phyloP scores from a whole-genome alignment of 2,888 invertebrate genomes.

The Melanargia galathea region DNA sequence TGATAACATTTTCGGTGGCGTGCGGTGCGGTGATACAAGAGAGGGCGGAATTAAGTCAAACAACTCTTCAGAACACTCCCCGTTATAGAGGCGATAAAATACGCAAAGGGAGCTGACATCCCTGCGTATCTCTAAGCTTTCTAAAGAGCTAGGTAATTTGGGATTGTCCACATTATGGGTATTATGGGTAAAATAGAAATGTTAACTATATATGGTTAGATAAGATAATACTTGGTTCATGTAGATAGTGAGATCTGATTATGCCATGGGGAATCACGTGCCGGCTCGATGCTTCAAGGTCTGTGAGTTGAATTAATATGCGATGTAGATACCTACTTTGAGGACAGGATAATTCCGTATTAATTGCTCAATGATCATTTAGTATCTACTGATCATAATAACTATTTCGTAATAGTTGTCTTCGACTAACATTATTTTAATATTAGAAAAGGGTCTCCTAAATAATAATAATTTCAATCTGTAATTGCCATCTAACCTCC shows the following conservation, averaged over 20 bases:
- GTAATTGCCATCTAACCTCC: not conserved
- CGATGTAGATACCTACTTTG: constrained; percentile 7
- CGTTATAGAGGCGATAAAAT: no score
- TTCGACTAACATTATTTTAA: not conserved
- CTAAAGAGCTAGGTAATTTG: no score
- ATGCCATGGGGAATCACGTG: not conserved
- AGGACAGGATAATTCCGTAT: constrained; percentile 11
- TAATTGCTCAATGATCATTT: constrained; percentile 1
- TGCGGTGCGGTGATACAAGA: no score
- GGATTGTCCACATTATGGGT: no score
- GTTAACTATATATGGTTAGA: no score
- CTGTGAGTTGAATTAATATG: constrained; percentile 11
- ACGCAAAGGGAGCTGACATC: no score
- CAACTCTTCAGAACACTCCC: no score
- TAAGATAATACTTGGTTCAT: not conserved
- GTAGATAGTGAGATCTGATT: not conserved
- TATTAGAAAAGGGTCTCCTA: not conserved
- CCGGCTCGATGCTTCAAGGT: not conserved
- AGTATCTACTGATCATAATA: not conserved
- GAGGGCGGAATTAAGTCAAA: no score
- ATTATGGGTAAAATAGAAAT: no score
- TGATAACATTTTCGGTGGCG: no score
- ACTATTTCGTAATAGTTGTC: constrained; percentile 4
- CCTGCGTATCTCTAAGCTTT: no score
- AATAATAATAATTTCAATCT: not conserved